Evolutionary conservation across 2,888 invertebrate genomes (phyloP).

Genomic region (Agrotis puta): DNA sequence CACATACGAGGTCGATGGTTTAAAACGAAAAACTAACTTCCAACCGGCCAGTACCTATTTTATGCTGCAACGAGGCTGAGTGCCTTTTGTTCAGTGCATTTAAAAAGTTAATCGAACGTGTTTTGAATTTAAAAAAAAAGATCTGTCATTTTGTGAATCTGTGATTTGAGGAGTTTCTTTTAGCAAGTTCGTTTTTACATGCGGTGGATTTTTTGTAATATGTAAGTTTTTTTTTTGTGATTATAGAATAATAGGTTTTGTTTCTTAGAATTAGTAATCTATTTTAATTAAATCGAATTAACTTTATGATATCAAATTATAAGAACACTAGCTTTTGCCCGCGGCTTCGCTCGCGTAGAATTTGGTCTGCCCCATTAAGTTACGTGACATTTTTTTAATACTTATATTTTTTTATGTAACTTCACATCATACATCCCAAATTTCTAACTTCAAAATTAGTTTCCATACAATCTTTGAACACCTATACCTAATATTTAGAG

Average conservation of each 20-base stretch:
- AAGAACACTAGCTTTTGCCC: too few relatives aligned
- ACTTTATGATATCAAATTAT: neutral
- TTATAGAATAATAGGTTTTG: neutral
- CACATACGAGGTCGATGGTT: conserved; percentile 69
- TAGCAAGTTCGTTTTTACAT: conserved; percentile 48
- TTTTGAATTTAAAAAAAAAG: conserved; percentile 47
- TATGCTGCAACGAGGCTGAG: conserved; percentile 63
- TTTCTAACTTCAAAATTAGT: too few relatives aligned
- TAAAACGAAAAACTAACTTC: conserved; percentile 76
- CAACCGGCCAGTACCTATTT: conserved; percentile 75
- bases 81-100: conserved; percentile 60
- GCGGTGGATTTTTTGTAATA: conserved; percentile 45
- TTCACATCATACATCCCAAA: too few relatives aligned
- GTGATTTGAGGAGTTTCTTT: conserved; percentile 49
- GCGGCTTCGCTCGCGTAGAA: too few relatives aligned
- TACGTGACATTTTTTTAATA: too few relatives aligned
- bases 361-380: too few relatives aligned
- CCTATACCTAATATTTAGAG: too few relatives aligned
- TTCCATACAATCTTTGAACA: too few relatives aligned
- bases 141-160: conserved; percentile 54
- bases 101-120: conserved; percentile 55
- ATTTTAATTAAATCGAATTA: neutral
- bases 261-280: neutral
- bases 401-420: too few relatives aligned
- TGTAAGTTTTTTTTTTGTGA: conserved; percentile 38